These are phyloP conservation scores for Temnothorax ravouxi DNA, from an alignment of 2,888 invertebrate genomes.

Conservation along the genomic window DNA sequence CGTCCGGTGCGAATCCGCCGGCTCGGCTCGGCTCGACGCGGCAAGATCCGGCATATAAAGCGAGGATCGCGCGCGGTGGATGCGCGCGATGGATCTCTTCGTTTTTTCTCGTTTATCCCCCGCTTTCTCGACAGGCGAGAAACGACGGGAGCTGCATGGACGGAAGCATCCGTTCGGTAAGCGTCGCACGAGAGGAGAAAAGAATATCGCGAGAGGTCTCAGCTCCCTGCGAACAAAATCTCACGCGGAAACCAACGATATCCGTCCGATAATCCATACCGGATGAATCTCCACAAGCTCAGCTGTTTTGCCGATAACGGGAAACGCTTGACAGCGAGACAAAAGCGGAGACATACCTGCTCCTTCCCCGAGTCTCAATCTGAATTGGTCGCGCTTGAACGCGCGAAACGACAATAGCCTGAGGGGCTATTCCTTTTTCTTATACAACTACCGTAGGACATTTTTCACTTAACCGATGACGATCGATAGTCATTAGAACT, in stretches of 20 bases:
- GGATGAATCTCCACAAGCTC: constrained; percentile 6
- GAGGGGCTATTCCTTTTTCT: constrained; percentile 11
- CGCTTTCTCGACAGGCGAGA: constrained; percentile 10
- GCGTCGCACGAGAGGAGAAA: background rate
- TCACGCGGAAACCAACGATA: constrained; percentile 7
- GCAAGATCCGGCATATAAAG: constrained; percentile 43
- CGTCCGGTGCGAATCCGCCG: constrained; percentile 38
- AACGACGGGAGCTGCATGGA: background rate
- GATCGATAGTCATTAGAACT: constrained; percentile 20
- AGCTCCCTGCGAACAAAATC: background rate
- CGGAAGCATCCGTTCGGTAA: background rate
- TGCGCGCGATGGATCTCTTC: constrained; percentile 27
- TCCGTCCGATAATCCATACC: constrained; percentile 1
- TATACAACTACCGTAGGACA: background rate
- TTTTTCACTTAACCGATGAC: background rate
- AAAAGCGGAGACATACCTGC: constrained; percentile 24
- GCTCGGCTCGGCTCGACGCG: constrained; percentile 9
- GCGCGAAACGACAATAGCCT: constrained; percentile 15
- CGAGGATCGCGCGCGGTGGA: constrained; percentile 17
- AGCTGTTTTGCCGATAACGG: constrained; percentile 4
- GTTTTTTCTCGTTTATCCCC: constrained; percentile 19
- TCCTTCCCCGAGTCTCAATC: constrained; percentile 4
- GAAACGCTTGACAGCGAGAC: constrained; percentile 15
- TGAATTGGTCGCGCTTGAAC: constrained; percentile 36
- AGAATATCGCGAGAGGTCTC: background rate